Conservation (phyloP, 2,888 invertebrate species). For the Mythimna albipuncta region DNA sequence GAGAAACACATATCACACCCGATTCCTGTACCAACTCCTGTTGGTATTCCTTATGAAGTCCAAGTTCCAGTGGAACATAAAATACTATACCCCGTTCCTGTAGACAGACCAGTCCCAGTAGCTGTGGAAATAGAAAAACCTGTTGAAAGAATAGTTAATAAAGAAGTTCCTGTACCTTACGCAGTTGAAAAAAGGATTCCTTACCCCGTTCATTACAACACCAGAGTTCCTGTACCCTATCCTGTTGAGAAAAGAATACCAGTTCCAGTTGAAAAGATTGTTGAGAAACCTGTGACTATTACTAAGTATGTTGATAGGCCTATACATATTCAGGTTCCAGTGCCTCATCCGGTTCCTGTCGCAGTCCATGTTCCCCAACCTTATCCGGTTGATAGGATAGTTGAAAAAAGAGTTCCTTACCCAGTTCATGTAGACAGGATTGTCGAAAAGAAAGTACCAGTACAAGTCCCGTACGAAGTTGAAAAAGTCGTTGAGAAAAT, state of each 20-base stretch:
- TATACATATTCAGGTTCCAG: constrained; percentile 82
- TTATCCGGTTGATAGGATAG: constrained; percentile 88
- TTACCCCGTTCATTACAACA: constrained; percentile 85
- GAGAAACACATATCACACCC: constrained; percentile 87
- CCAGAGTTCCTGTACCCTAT: constrained; percentile 86
- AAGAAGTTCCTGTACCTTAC: constrained; percentile 86
- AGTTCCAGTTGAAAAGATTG: constrained; percentile 86
- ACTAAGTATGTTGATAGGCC: constrained; percentile 86
- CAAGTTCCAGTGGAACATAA: constrained; percentile 81
- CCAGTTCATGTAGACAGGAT: constrained; percentile 85
- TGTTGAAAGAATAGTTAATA: constrained; percentile 77
- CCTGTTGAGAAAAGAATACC: constrained; percentile 86
- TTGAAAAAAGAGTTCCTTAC: constrained; percentile 87
- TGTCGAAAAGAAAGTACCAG: constrained; percentile 86
- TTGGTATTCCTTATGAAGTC: constrained; percentile 81
- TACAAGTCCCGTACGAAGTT: constrained; percentile 86
- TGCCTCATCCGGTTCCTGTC: constrained; percentile 82
- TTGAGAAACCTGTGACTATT: constrained; percentile 90
- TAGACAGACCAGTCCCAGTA: constrained; percentile 84
- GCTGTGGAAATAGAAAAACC: constrained; percentile 86
- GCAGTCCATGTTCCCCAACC: constrained; percentile 82
- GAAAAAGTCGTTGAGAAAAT: constrained; percentile 88
- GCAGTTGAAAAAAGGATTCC: constrained; percentile 88
- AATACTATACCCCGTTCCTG: constrained; percentile 79
- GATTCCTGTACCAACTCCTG: constrained; percentile 84